Conservation (phyloP, 2,888 invertebrate species). For the Cordilura impudica region DNA sequence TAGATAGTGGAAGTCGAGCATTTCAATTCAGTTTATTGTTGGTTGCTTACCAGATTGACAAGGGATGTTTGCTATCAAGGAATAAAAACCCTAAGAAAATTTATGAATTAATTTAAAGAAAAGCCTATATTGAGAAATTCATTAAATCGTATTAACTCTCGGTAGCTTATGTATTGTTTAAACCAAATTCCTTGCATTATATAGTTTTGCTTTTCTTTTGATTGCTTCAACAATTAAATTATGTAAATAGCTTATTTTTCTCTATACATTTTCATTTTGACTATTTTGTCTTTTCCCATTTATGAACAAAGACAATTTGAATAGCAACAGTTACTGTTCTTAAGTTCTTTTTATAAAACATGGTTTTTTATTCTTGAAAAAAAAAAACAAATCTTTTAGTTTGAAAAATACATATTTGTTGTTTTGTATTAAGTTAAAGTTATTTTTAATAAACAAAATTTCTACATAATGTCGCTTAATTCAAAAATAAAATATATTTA, state of each 20-base stretch:
- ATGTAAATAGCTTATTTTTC: conserved; percentile 18
- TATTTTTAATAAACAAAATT: conserved; percentile 12
- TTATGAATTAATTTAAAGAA: too few species aligned
- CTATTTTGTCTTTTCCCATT: too few species aligned
- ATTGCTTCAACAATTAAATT: not conserved
- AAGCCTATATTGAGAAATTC: too few species aligned
- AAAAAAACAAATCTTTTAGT: not conserved
- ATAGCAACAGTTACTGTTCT: conserved; percentile 11
- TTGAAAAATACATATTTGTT: not conserved
- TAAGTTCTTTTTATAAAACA: conserved; percentile 1
- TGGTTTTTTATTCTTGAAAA: not conserved
- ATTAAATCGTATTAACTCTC: too few species aligned
- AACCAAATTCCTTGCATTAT: too few species aligned
- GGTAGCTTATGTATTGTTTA: too few species aligned
- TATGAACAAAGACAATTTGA: not conserved
- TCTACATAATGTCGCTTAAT: not conserved
- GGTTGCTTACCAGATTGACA: too few species aligned
- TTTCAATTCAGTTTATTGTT: too few species aligned
- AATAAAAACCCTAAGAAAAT: too few species aligned
- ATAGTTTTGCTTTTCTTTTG: too few species aligned
- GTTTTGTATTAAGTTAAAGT: conserved; percentile 43
- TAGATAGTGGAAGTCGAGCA: too few species aligned
- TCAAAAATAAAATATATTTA: not conserved
- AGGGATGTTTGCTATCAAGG: too few species aligned
- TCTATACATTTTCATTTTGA: not conserved